Evolutionary conservation across 2,888 invertebrate genomes (phyloP), one percentile per base, ranked within the genome.

Genomic region (Gymnoscelis rufifasciata): DNA sequence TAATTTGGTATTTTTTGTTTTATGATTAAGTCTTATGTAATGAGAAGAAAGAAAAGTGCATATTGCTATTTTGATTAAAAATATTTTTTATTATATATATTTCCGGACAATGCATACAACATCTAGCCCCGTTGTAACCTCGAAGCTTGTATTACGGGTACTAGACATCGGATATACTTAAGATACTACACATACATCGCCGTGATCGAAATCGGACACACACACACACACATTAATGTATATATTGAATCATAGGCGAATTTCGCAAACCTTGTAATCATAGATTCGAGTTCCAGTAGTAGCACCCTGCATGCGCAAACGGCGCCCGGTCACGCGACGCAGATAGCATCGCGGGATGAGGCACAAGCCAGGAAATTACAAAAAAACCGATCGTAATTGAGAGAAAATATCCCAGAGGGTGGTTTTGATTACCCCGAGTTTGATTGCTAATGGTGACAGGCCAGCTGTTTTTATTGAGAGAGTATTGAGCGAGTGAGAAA

Each of bases 301-400:
- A 30, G 41, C 43, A 43, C n/a, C 29, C 41, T 23, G 26, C 12
- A n/a, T 62, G 60, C 57, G 64, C 64, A 67, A 71, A 77, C 68
- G 66, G 71, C 62, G 60, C 52, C 46, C 47, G 38, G 68, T 68
- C 79, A 79, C 77, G 79, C 79, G 64, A 78, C 55, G 69, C 78
- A 74, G 78, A 79, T 78, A 66, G 59, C 68, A 78, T 76, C 73
- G 47, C 61, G 75, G 78, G 78, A 78, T 78, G 67, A 71, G 51
- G 59, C 59, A 59, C 54, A 51, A 52, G 52, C 56, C 59, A 53
- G 60, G 62, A 60, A 59, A 66, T 60, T 56, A 57, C 59, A 56
- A 53, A 66, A n/a, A 65, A 58, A 55, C 31, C 15, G 35, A 35
- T 35, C 35, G 19, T 35, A 35, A 35, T 35, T 35, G 33, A 40